Percentiles rank a stretch among this genome's conserved stretches.
phyloP scores from a whole-genome alignment of 2,113 vertebrate genomes.

The Baryphthengus martii region DNA sequence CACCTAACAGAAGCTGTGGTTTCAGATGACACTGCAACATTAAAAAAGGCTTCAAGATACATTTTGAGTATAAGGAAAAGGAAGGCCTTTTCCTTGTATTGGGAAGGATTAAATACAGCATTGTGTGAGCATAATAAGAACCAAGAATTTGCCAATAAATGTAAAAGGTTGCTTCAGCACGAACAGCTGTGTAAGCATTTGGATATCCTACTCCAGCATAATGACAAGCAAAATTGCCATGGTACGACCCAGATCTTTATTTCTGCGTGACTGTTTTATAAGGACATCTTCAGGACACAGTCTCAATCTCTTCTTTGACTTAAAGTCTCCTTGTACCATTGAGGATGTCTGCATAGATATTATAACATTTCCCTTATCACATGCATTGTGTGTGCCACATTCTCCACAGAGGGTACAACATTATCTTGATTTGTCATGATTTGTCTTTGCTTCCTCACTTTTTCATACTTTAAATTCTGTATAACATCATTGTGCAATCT shows the following conservation, averaged over 20 bases:
- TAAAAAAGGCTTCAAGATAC: neutral
- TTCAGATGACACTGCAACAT: neutral
- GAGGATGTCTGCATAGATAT: neutral
- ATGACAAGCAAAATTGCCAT: neutral
- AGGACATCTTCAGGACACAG: neutral
- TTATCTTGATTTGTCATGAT: neutral
- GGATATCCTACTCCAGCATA: neutral
- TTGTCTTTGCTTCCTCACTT: neutral
- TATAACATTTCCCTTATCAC: neutral
- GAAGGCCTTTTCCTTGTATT: neutral
- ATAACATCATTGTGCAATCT: neutral
- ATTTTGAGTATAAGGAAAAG: neutral
- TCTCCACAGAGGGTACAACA: neutral
- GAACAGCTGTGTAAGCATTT: rapidly evolving
- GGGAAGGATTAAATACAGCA: neutral
- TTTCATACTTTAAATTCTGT: neutral
- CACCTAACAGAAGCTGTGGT: neutral
- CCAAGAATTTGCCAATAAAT: neutral
- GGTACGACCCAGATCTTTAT: neutral
- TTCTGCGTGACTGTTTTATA: neutral
- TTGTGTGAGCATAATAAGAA: neutral
- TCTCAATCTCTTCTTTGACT: neutral
- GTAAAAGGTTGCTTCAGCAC: neutral
- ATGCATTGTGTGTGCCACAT: rapidly evolving
- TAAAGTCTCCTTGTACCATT: neutral